Evolutionary conservation across 2,888 invertebrate genomes (phyloP), one percentile per base, ranked within the genome.

Genomic region (Apeira syringaria): DNA sequence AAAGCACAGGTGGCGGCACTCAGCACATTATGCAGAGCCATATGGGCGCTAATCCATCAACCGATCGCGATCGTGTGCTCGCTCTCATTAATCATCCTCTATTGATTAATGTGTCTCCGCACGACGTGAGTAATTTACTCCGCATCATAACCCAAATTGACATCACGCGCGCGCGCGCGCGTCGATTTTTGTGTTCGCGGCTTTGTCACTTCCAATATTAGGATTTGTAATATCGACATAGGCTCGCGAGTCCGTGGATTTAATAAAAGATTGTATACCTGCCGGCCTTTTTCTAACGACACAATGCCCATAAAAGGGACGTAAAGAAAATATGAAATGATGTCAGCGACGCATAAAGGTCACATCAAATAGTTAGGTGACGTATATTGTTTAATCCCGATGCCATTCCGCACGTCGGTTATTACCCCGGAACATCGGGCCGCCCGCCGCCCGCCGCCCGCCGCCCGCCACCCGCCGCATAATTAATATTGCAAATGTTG

Each of bases 11-110:
- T 86, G 85, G 73, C 59, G 58, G 73, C 79, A 78, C 77, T 81
- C 70, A 77, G 78, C 77, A 77, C 80, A 86, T 87, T 86, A 87
- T 86, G 83, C 86, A 78, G 78, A 77, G 73, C 77, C 86, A 82
- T 83, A 84, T 84, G 88, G 82, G 66, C 71, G 78, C 84, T 86
- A 89, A 87, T 88, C 86, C 86, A 87, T 89, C 88, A 89, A 77
- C 60, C 80, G 76, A 83, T 84, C 78, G 76, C 64, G 76, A 78
- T 78, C 77, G 73, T 70, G 68, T 62, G 77, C 72, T 63, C 57
- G 68, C 75, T 70, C 63, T 67, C 86, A 89, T 89, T 86, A 87
- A 89, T 89, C 87, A 89, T 81, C 72, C 78, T 71, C 68, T 79
- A 88, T 87, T 87, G 88, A 88, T 89, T 87, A 86, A 87, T 86